Conservation (phyloP, 2,113 vertebrate genomes). For the mouse (Mus musculus) region DNA sequence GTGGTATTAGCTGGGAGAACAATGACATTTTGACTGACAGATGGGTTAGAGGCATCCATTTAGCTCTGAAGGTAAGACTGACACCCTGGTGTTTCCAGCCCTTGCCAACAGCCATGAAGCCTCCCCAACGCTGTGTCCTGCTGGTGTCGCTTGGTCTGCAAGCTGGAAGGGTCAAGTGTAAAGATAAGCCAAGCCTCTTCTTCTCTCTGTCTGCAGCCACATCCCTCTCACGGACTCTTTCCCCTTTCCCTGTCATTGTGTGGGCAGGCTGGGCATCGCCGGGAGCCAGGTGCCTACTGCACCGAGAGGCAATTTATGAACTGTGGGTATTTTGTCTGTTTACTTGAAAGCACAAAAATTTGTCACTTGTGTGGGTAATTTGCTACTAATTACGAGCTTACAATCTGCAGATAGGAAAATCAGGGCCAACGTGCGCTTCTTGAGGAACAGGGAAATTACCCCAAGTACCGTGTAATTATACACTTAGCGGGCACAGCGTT, state of each 20-base stretch:
- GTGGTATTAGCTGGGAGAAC: not conserved
- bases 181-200: not conserved
- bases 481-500: slow-evolving; percentile 85
- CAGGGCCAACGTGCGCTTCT: slow-evolving; percentile 87
- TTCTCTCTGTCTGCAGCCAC: not conserved
- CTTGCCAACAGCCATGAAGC: not conserved
- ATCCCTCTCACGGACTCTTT: not conserved
- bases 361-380: slow-evolving; percentile 90
- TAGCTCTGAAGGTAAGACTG: not conserved
- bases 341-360: slow-evolving; percentile 89
- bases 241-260: not conserved
- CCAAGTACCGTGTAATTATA: slow-evolving; percentile 88
- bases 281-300: slow-evolving; percentile 84
- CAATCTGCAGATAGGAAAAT: slow-evolving; percentile 90
- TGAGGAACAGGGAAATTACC: slow-evolving; percentile 89
- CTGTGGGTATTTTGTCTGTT: slow-evolving; percentile 87
- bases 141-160: fast-evolving
- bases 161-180: not conserved
- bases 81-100: fast-evolving
- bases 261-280: slow-evolving; percentile 68
- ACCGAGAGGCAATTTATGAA: slow-evolving; percentile 85
- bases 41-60: not conserved
- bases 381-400: slow-evolving; percentile 89
- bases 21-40: not conserved
- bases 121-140: not conserved